Evolutionary conservation across 2,113 vertebrate genomes (phyloP).

Genomic region (Lampris incognitus): DNA sequence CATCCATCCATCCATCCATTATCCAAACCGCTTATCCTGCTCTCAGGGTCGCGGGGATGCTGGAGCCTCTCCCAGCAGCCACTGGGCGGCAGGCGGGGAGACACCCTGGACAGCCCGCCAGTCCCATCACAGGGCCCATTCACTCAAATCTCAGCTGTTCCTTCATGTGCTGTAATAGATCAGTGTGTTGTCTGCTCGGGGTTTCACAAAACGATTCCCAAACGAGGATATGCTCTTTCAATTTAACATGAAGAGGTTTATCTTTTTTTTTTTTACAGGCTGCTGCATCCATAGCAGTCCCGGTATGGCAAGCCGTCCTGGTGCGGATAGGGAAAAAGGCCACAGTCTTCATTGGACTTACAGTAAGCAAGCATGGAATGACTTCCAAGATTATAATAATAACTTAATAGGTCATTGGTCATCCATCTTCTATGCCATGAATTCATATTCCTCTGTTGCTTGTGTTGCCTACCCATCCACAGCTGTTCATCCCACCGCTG

Average conservation of each 20-base stretch:
- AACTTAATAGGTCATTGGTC: neutral
- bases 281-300: conserved; percentile 77
- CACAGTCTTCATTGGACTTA: conserved; percentile 74
- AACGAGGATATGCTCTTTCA: neutral
- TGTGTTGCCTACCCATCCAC: conserved; percentile 19
- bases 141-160: too few relatives aligned
- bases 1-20: too few relatives aligned
- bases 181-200: neutral
- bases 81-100: too few relatives aligned
- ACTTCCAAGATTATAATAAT: neutral
- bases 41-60: too few relatives aligned
- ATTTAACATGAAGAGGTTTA: neutral
- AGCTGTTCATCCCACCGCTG: conserved; percentile 82
- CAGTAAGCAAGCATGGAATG: conserved; percentile 65
- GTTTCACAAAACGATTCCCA: neutral
- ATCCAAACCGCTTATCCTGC: too few relatives aligned
- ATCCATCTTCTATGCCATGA: neutral
- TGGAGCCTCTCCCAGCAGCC: too few relatives aligned
- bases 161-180: neutral
- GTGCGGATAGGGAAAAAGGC: conserved; percentile 81
- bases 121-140: too few relatives aligned
- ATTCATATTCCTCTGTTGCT: neutral
- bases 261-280: conserved; percentile 53
- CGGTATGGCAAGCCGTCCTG: conserved; percentile 81
- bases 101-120: too few relatives aligned